A percentile compares a stretch with the other conserved stretches of the same genome.
phyloP scores from a whole-genome alignment of 2,113 vertebrate genomes.

The Lamprologus callipterus region DNA sequence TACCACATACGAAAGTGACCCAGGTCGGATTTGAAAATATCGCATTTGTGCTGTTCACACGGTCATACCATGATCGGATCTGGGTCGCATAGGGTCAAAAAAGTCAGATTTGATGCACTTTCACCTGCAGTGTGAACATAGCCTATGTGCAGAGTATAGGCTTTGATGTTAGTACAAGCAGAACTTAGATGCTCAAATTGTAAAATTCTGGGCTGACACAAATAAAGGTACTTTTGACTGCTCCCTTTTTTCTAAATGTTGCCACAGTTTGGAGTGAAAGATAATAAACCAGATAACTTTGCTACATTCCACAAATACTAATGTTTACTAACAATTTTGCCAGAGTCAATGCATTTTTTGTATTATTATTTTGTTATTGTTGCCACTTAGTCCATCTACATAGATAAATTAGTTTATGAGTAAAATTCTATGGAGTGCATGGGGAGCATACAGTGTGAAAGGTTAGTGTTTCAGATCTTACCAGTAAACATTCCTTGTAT shows the following conservation, averaged over 20 bases:
- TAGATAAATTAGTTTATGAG: neutral
- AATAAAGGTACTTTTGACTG: neutral
- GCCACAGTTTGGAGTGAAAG: neutral
- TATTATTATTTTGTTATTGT: neutral
- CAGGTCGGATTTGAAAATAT: accelerated
- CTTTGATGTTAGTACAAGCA: neutral
- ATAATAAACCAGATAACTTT: neutral
- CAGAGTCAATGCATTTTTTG: neutral
- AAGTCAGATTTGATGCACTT: neutral
- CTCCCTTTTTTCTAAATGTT: neutral
- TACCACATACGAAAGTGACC: no score
- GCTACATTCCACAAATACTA: neutral
- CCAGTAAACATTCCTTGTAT: constrained; percentile 89
- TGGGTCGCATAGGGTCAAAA: no score
- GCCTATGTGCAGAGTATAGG: neutral
- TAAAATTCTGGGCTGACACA: neutral
- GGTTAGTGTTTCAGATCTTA: constrained; percentile 47
- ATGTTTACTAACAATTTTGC: neutral
- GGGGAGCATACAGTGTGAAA: neutral
- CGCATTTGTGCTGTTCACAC: accelerated
- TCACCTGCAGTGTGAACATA: accelerated
- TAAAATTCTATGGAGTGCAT: neutral
- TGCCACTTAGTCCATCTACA: neutral
- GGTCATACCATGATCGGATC: no score
- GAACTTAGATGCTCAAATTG: neutral